Base-by-base conservation (phyloP, 2,113 vertebrate species). In the Riparia riparia region DNA sequence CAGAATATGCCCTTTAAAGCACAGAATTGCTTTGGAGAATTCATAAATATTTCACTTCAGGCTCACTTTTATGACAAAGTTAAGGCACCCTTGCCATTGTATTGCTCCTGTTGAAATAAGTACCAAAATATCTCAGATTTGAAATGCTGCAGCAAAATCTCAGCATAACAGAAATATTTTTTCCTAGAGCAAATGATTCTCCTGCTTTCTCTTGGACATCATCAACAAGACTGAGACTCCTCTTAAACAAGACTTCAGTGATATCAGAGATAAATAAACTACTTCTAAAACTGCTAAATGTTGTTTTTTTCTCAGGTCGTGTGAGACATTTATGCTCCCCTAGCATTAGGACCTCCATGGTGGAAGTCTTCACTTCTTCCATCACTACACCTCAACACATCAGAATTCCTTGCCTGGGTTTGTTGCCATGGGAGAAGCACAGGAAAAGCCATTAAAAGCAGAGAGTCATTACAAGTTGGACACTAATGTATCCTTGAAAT, bases 401-500 rank as follows among this genome's bases (percentile, higher is more conserved):
- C 69, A 82, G 58, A 94, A 88, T 18, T 64, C 15, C 51, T 93
- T 63, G 25, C 51, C 66, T 94, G 64, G 41, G 76, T 93, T 93
- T 65, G 58, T 50, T 91, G 87, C 42, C 63, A 66, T 77, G 63
- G 68, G 22, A 96, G 74, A 80, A 81, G 54, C 50, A 50, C 32
- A 90, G 39, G 50, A 74, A 80, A 88, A 93, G 56, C 56, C 3
- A 2, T 71, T 86, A 96, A 81, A 96, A 93, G 64, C 79, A 93
- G 32, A 69, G 14, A 56, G 51, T 77, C 87, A 80, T 93, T 93
- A 90, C n/a, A 95, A 96, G 56, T 92, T 90, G 77, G 76, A 93
- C 57, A 78, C 60, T 89, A 86, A 94, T 89, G 31, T 73, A 57
- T 94, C 88, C 89, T 79, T 83, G 50, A 90, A 96, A 96, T 88